Conservation (phyloP, 2,113 vertebrate genomes). For the Petaurus breviceps region DNA sequence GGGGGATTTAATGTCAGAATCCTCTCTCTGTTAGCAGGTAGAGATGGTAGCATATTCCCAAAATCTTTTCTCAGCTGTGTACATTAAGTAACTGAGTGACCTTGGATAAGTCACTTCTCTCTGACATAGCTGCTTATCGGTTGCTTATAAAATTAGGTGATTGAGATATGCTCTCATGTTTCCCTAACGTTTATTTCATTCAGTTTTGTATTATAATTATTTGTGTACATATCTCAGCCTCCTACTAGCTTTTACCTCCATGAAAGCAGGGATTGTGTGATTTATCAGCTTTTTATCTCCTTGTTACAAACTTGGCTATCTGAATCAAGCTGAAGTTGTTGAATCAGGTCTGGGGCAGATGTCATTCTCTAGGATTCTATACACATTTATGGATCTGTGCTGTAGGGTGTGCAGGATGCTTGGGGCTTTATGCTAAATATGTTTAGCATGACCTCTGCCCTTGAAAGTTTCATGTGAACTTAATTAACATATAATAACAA, state of each 20-base stretch:
- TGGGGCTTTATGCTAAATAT: no score
- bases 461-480: not conserved
- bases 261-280: not conserved
- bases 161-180: not conserved
- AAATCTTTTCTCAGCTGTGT: not conserved
- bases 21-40: not conserved
- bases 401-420: not conserved
- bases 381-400: not conserved
- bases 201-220: not conserved
- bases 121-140: not conserved
- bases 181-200: not conserved
- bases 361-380: not conserved
- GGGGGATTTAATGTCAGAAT: not conserved
- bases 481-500: not conserved
- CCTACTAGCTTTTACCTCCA: not conserved
- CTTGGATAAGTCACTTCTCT: not conserved
- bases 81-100: not conserved
- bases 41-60: not conserved
- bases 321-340: not conserved
- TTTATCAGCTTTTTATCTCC: not conserved
- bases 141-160: not conserved
- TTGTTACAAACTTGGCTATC: not conserved
- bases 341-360: not conserved
- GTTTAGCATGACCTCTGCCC: not conserved
- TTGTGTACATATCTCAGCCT: not conserved